Percentiles rank a stretch among this genome's conserved stretches.
Evolutionary conservation across 2,113 vertebrate genomes (phyloP).

Genomic region (Theristicus caerulescens): DNA sequence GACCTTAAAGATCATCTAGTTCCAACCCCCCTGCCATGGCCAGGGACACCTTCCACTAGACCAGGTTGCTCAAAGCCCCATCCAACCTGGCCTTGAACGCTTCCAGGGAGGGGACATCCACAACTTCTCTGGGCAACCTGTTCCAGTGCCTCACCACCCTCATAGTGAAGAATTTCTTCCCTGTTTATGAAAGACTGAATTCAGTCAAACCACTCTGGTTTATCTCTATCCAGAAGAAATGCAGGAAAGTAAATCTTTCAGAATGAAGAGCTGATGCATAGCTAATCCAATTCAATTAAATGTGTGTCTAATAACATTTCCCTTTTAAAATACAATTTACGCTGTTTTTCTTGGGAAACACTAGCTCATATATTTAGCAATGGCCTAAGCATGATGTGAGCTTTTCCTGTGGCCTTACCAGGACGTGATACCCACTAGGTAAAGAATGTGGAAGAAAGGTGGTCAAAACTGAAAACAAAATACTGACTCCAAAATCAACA

Average conservation of each 20-base stretch:
- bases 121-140: no score
- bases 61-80: no score
- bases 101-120: no score
- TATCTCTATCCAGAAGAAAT: background rate
- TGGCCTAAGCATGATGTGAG: background rate
- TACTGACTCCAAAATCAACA: background rate
- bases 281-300: slow-evolving; percentile 29
- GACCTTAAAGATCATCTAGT: no score
- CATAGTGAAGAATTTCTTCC: no score
- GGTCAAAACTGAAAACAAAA: background rate
- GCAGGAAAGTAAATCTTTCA: background rate
- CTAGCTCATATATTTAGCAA: background rate
- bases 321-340: background rate
- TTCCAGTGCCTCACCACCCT: no score
- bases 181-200: background rate
- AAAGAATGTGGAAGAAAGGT: background rate
- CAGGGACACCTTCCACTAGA: no score
- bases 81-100: no score
- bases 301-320: background rate
- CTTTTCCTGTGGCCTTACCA: background rate
- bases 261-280: background rate
- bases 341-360: slow-evolving; percentile 14
- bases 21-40: no score
- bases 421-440: background rate
- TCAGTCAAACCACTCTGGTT: background rate